Conservation (phyloP, 2,113 vertebrate species). For the Plecotus auritus region DNA sequence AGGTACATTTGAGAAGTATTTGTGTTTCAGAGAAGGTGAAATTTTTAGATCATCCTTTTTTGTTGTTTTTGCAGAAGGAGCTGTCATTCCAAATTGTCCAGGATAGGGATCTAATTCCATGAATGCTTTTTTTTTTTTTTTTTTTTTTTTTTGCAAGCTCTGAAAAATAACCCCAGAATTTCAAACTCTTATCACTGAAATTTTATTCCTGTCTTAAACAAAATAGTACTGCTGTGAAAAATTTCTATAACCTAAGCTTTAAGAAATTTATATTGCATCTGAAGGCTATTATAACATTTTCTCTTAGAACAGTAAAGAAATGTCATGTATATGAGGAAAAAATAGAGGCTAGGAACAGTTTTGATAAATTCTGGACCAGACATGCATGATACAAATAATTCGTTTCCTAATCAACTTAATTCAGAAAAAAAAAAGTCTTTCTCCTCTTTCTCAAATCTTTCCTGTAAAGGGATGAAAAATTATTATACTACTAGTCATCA, state of each 20-base stretch:
- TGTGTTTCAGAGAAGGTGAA: slow-evolving; percentile 25
- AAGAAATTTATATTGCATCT: not conserved
- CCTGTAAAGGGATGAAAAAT: not conserved
- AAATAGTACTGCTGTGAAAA: not conserved
- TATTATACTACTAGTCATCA: not conserved
- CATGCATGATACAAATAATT: slow-evolving; percentile 20
- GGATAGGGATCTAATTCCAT: not conserved
- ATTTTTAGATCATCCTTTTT: not conserved
- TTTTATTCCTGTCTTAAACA: slow-evolving; percentile 8
- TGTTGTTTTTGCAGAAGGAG: not conserved
- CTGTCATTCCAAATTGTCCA: not conserved
- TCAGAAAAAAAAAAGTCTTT: not conserved
- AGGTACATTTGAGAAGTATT: not conserved
- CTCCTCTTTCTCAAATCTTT: not conserved
- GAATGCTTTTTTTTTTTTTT: not conserved
- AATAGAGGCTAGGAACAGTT: not conserved
- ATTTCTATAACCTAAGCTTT: slow-evolving; percentile 8
- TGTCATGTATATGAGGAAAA: not conserved
- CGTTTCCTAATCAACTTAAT: not conserved
- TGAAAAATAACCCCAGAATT: not conserved
- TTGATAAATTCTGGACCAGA: not conserved
- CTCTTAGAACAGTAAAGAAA: not conserved
- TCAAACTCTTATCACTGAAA: not conserved
- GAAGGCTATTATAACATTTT: not conserved
- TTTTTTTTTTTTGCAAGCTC: not conserved